Base-by-base conservation (phyloP, 2,113 vertebrate species). In the Empidonax traillii region DNA sequence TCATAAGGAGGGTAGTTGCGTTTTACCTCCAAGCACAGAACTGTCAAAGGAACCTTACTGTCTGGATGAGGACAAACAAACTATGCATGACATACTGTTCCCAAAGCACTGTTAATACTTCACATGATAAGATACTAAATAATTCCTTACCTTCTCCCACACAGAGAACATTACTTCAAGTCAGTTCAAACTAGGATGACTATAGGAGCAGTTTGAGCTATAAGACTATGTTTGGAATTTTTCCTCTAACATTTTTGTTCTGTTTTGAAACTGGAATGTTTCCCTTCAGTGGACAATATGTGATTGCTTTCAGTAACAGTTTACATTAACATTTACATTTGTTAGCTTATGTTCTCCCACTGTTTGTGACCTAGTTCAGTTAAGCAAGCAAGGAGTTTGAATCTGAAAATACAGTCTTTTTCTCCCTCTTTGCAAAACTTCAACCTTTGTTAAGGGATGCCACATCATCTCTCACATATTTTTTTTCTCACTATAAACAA, bases 321-420 rank as follows among this genome's bases (percentile, higher is more conserved):
- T 96, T 89, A 92, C 14, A 96, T 74, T 91, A 94, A 94, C 76
- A 78, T 90, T 80, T 90, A 93, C 52, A 84, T 92, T 68, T 88
- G 61, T 80, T 63, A 91, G 39, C 47, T 91, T 92, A 66, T 75
- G 68, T 93, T 77, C 86, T 90, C 52, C 76, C 96, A 87, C 39
- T 90, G 59, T 71, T 90, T 84, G 43, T 71, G 59, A 93, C 63
- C 35, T 78, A 43, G 43, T 72, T 96, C 86, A 96, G 85, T 75
- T 73, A 95, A 78, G 59, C 65, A 71, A 79, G 82, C 53, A 66
- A 77, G 41, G 59, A 83, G 62, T 73, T 71, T 82, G 44, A 63
- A 79, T 71, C 52, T 91, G 46, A 74, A 67, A 87, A 33, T 74
- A 43, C 0, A 77, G 51, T 18, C 44, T 74, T 85, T 35, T 80